Evolutionary conservation across 1,140 invertebrate genomes (phyloP).

Genomic region (Musca vetustissima): DNA sequence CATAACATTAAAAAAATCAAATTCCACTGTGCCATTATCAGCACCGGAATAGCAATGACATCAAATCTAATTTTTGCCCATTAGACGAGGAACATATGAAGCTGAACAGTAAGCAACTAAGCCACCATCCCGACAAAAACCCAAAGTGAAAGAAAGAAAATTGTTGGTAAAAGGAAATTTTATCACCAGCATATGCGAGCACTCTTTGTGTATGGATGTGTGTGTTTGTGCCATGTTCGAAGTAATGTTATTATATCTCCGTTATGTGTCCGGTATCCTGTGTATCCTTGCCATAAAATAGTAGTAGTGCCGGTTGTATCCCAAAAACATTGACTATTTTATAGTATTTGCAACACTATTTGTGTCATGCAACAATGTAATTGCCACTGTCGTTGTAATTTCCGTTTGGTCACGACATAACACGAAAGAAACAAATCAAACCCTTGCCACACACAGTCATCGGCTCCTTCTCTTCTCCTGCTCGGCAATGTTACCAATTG

Average conservation of each 20-base stretch:
- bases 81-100: slow-evolving; percentile 12
- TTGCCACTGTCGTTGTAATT: slow-evolving; percentile 56
- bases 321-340: neutral
- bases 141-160: no score
- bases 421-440: slow-evolving; percentile 8
- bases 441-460: neutral
- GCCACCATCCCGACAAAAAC: no score
- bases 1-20: no score
- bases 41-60: neutral
- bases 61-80: slow-evolving; percentile 19
- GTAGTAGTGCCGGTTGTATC: no score
- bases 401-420: slow-evolving; percentile 47
- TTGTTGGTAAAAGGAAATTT: no score
- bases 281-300: neutral
- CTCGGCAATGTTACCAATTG: neutral
- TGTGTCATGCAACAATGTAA: slow-evolving; percentile 56
- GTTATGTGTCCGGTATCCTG: no score
- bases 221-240: neutral
- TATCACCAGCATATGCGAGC: neutral
- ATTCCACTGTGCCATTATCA: no score
- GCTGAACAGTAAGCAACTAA: neutral
- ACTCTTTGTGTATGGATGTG: neutral
- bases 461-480: no score
- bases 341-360: slow-evolving; percentile 44
- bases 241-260: no score